These are phyloP conservation scores for Cephus nigrinus DNA, from an alignment of 2,888 invertebrate genomes.

Conservation along the genomic window DNA sequence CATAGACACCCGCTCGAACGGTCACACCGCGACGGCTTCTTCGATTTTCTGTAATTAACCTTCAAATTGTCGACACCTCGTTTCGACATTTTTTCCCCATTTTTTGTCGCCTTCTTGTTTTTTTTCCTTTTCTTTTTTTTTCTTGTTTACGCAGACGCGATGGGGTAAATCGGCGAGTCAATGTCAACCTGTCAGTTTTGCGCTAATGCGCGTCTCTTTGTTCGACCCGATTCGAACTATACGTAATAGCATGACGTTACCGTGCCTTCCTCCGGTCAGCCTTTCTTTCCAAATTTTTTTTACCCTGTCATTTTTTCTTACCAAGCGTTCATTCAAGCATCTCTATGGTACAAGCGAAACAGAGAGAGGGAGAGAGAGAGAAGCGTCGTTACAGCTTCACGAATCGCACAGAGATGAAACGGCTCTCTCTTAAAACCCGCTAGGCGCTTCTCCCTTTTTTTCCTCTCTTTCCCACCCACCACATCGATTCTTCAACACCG, in stretches of 20 bases:
- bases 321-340: not conserved
- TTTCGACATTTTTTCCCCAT: not conserved
- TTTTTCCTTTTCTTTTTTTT: not conserved
- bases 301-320: not conserved
- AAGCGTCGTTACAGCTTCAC: no score
- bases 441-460: not conserved
- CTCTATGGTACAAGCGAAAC: not conserved
- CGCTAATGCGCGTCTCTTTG: not conserved
- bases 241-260: not conserved
- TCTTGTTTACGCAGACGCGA: not conserved
- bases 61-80: conserved; percentile 35
- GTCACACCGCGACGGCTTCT: conserved; percentile 14
- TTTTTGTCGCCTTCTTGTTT: no score
- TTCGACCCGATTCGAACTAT: not conserved
- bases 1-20: conserved; percentile 16
- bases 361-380: no score
- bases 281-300: not conserved
- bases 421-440: not conserved
- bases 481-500: not conserved
- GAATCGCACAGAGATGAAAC: not conserved
- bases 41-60: conserved; percentile 45
- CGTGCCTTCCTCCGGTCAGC: not conserved
- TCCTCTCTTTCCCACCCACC: not conserved
- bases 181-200: not conserved
- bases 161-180: not conserved